Evolutionary conservation across 1,140 invertebrate species (phyloP).

Genomic region (Marisa cornuarietis): DNA sequence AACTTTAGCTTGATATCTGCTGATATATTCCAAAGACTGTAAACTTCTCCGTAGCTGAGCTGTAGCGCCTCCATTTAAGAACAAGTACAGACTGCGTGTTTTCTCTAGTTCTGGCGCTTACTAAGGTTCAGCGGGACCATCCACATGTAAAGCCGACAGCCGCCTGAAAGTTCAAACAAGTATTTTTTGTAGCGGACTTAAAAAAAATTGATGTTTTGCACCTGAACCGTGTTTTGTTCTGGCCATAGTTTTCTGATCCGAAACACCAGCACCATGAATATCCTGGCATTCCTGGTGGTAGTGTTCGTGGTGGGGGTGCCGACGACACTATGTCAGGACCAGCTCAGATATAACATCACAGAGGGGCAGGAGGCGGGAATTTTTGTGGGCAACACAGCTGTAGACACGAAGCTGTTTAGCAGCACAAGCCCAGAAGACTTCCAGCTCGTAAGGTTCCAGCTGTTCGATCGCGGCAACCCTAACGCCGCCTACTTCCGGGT

Average conservation of each 20-base stretch:
- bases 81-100: too few relatives aligned
- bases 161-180: too few relatives aligned
- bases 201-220: not conserved
- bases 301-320: not conserved
- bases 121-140: too few relatives aligned
- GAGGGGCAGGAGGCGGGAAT: conserved; percentile 18
- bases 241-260: not conserved
- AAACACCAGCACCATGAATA: not conserved
- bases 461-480: conserved; percentile 21
- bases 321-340: not conserved
- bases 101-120: too few relatives aligned
- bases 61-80: too few relatives aligned
- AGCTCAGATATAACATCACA: conserved; percentile 18
- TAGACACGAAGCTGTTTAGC: conserved; percentile 17
- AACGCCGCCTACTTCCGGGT: conserved; percentile 28
- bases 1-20: too few relatives aligned
- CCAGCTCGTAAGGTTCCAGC: conserved; percentile 17
- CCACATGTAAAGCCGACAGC: too few relatives aligned
- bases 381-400: conserved; percentile 23
- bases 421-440: conserved; percentile 13
- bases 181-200: too few relatives aligned
- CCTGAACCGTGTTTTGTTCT: not conserved
- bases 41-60: too few relatives aligned
- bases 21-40: too few relatives aligned
- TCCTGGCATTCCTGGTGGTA: not conserved